A percentile compares a stretch with the other conserved stretches of the same genome.
phyloP scores from a whole-genome alignment of 2,113 vertebrate species.

The Leptobrachium ailaonicum region DNA sequence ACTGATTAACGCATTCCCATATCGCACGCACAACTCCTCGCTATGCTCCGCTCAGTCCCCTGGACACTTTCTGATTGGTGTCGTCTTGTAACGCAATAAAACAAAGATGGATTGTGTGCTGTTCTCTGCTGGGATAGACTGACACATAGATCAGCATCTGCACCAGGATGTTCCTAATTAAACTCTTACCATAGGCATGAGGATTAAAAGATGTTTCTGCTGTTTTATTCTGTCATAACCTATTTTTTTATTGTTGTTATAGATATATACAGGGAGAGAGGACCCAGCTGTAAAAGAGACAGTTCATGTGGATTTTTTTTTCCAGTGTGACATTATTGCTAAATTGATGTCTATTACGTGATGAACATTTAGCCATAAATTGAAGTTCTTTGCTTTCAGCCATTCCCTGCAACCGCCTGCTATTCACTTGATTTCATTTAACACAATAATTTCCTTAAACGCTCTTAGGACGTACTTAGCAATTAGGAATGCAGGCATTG shows the following conservation, averaged over 20 bases:
- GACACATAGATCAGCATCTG: constrained; percentile 70
- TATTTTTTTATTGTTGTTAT: constrained; percentile 36
- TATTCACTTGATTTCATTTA: no score
- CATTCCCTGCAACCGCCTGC: no score
- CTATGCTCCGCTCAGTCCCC: constrained; percentile 56
- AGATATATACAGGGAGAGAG: constrained; percentile 10
- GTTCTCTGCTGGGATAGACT: constrained; percentile 76
- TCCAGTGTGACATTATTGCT: neutral
- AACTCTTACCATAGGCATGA: constrained; percentile 66
- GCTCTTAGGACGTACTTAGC: no score
- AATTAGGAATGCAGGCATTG: no score
- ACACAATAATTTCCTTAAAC: no score
- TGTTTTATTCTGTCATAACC: constrained; percentile 37
- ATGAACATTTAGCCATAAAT: no score
- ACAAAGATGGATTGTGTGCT: constrained; percentile 78
- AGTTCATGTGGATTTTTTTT: neutral
- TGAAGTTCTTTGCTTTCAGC: no score
- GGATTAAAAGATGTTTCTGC: constrained; percentile 56
- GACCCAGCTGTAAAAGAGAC: constrained; percentile 7
- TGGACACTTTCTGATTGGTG: constrained; percentile 70
- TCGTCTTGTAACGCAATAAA: constrained; percentile 71
- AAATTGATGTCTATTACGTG: neutral
- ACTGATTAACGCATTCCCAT: constrained; percentile 64
- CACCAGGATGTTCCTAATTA: constrained; percentile 73
- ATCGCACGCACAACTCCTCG: constrained; percentile 56